phyloP scores from a whole-genome alignment of 1,140 invertebrate species.

The Gonioctena quinquepunctata region DNA sequence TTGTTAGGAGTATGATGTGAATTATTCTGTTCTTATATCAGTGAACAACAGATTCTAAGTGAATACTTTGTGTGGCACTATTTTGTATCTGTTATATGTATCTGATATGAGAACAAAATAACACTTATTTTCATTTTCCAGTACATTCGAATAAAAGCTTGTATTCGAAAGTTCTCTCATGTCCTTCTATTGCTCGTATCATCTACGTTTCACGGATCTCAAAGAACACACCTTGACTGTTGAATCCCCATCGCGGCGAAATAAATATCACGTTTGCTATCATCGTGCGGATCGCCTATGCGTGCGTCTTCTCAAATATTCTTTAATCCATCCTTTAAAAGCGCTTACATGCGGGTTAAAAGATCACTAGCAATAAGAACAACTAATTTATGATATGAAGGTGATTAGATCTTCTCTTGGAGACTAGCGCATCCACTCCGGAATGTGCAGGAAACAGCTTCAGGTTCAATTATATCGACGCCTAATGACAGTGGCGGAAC shows the following conservation, averaged over 20 bases:
- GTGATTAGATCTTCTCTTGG: slow-evolving; percentile 13
- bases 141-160: no score
- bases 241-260: not conserved
- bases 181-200: no score
- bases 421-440: not conserved
- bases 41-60: no score
- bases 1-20: no score
- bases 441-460: not conserved
- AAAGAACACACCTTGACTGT: not conserved
- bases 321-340: slow-evolving; percentile 5
- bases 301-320: slow-evolving; percentile 10
- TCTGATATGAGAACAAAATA: no score
- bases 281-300: not conserved
- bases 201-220: not conserved
- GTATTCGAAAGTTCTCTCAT: no score
- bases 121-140: no score
- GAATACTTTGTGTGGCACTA: no score
- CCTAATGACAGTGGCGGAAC: not conserved
- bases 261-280: not conserved
- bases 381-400: slow-evolving; percentile 19
- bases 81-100: no score
- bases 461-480: slow-evolving; percentile 1
- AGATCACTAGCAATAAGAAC: slow-evolving; percentile 21
- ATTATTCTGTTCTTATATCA: no score
- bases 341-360: slow-evolving; percentile 19